Base-by-base conservation (phyloP, 1,140 invertebrate species). In the Drosophila arawakana region DNA sequence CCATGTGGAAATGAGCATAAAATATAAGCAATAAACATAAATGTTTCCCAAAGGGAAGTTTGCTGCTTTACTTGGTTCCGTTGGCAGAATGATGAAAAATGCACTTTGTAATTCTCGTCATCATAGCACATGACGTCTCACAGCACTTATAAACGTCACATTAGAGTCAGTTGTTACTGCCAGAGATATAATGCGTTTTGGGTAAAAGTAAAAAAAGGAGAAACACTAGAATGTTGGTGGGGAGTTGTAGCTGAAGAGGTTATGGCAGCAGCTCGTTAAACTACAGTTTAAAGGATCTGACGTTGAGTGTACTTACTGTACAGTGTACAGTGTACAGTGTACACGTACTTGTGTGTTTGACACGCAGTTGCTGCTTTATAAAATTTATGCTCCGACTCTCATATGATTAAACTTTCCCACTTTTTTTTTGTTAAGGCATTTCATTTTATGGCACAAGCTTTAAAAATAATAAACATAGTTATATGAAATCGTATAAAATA, bases 51-150 rank as follows among this genome's bases (percentile, higher is more conserved):
- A 30, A 3, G 62, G 43, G 50, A 52, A 25, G 35, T 59, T 59
- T 41, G 8, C 15, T 54, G 7, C n/a, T 49, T 49, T 30, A 9
- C 9, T 13, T 30, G 3, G 18, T n/a, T 25, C 21, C 37, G 54
- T 67, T 77, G 63, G 59, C 63, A 52, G 63, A 62, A 82, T 74
- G 80, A 88, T 88, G 76, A 88, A 83, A 86, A 86, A 86, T 86
- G 83, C 82, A 86, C 82, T 86, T 83, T 88, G 83, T 83, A 88
- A 86, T 86, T 82, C 79, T 86, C 76, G 73, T 82, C 83, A 86
- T 78, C 54, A 71, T 69, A 80, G 74, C 77, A 85, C 83, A 79
- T 73, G 79, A 76, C 78, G 83, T 80, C 82, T 67, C 76, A 57
- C 65, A 72, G 73, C 72, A 77, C 83, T 86, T 88, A 88, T 86